Evolutionary conservation across 2,797 vertebrate species (phyloP), one percentile per base, ranked within the genome.

Genomic region (Argya squamiceps): DNA sequence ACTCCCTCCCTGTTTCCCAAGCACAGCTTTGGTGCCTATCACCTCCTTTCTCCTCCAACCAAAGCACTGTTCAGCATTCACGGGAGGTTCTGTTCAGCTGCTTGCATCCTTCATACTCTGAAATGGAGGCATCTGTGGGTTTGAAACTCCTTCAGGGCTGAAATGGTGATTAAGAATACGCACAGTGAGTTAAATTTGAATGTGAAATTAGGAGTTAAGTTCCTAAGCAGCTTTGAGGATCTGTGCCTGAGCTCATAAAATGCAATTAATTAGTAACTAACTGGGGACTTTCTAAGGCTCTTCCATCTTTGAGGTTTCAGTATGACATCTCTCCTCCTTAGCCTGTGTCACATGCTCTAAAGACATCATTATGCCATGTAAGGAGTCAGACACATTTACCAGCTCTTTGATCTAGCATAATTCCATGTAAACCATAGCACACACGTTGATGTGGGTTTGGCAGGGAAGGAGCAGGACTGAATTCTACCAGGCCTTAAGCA

Each of bases 261-360:
- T 60, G 50, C 89, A 92, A 91, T 92, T 95, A 94, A 93, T 94
- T 95, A 85, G 73, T 88, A 60, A 53, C 78, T 95, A 88, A 77
- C 56, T 58, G 30, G 34, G 60, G 41, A 44, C 47, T 69, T 44
- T 88, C 10, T 71, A 80, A 64, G 56, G 64, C 46, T 88, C 37
- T 85, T 77, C 82, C 44, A 71, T 78, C 79, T 58, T 71, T 78
- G 84, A 92, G 53, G 41, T 64, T 93, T 83, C 60, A 56, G n/a
- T 68, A 41, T 50, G 70, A 56, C 49, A 80, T 39, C 52, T 80
- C 29, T 10, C 13, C 56, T 85, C 67, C 78, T 62, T 67, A 77
- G 82, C n/a, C 24, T 6, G 10, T 71, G 55, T 27, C 47, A 22
- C 37, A 8, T 59, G 53, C 47, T 95, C 73, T 85, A 52, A 80